Evolutionary conservation across 2,797 vertebrate species (phyloP), one percentile per base, ranked within the genome.

Genomic region (Hoplostethus mediterraneus): DNA sequence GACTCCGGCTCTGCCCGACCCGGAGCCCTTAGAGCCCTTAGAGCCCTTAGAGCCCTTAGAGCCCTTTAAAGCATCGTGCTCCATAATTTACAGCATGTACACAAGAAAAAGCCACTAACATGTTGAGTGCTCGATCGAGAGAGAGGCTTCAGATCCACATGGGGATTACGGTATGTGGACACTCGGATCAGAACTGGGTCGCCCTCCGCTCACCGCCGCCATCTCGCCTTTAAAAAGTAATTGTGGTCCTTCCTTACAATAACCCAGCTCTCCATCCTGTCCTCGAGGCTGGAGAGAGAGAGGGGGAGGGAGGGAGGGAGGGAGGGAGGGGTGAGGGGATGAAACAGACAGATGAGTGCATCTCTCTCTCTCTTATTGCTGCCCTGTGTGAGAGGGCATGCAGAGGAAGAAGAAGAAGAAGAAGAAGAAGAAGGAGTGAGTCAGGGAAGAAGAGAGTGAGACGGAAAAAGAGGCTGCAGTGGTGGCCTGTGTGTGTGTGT

Each of bases 391-490:
- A 38, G 56, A 47, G 51, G 51, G 28, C 48, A 54, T 42, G 1
- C 60, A 68, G 73, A 60, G 1, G 21, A 21, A 21, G 21, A 21
- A 21, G 21, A 21, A 63, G 76, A 61, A 31, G 21, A 21, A 21
- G 21, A 21, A 21, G 21, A 21, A 63, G 76, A 61, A 31, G 55
- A 45, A 45, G 48, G 66, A 79, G 60, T 78, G 75, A 81, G 77
- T 72, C 77, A 81, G 72, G 28, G 61, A 75, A 76, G 74, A 83
- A 82, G 73, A 78, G 70, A 82, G 68, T 71, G 81, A 89, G 65
- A 69, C 33, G 65, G 77, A 57, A 75, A 62, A 71, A 78, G 64
- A 70, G 67, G 72, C 74, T 17, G 62, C 81, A 83, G 83, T 71
- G 71, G 73, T 65, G 73, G 62, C 54, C 69, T 10, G 36, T 14